These are phyloP conservation scores for Drosophila lacicola DNA, from an alignment of 2,888 invertebrate species.

Conservation along the genomic window DNA sequence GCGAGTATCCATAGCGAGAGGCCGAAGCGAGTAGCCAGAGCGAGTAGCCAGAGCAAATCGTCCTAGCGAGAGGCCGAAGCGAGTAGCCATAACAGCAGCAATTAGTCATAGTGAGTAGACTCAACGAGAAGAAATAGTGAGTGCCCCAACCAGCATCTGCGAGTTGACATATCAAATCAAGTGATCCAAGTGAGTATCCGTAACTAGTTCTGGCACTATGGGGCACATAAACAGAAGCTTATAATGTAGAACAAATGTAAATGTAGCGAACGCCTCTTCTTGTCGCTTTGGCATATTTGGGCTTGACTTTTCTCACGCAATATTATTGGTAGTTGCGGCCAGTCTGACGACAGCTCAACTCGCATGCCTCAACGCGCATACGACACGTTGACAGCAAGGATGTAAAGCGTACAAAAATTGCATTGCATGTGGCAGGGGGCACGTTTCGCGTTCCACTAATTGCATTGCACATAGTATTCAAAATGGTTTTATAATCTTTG, in stretches of 20 bases:
- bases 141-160: background rate
- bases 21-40: no score
- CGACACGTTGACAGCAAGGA: conserved; percentile 27
- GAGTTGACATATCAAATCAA: no score
- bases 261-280: background rate
- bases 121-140: background rate
- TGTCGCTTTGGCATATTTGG: conserved; percentile 3
- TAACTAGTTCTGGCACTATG: background rate
- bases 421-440: conserved; percentile 30
- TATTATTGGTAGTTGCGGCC: conserved; percentile 6
- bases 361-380: conserved; percentile 15
- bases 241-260: background rate
- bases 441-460: conserved; percentile 53
- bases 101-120: background rate
- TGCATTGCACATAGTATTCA: conserved; percentile 68
- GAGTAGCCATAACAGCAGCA: no score
- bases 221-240: background rate
- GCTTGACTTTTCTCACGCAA: background rate
- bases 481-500: conserved; percentile 75
- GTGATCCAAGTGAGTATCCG: background rate
- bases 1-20: no score
- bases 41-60: background rate
- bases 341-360: conserved; percentile 1
- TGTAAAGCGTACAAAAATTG: conserved; percentile 25
- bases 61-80: no score